Evolutionary conservation across 2,797 vertebrate species (phyloP), one percentile per base, ranked within the genome.

Genomic region (Acanthiza pusilla): DNA sequence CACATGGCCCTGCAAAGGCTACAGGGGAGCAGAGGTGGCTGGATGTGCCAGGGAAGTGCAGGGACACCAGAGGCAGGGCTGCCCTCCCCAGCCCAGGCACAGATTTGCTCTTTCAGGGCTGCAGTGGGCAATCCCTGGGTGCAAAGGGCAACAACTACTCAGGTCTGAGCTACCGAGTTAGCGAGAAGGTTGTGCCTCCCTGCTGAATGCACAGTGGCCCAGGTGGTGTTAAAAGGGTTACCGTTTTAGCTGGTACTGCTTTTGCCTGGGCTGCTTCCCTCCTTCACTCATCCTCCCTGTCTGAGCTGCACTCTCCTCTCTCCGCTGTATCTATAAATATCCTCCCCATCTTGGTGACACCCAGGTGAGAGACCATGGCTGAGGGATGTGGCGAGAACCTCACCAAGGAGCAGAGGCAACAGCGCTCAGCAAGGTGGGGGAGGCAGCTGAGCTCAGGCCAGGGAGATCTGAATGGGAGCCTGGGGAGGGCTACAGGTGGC

Each of bases 311-410:
- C 53, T 70, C 65, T 61, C 47, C 54, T 78, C 74, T 86, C 62
- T n/a, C 87, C 0, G 4, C 81, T 78, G 62, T 60, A 55, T 91
- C 86, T 92, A 86, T 66, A 94, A 93, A 95, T 84, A 86, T 70
- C 88, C 43, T 94, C 25, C 61, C 91, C 51, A 70, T 48, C 91
- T 74, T 42, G 0, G 27, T 91, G 91, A 81, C 88, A 93, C 84
- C 62, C 80, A 75, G 62, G 91, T 87, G 70, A 15, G n/a, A 83
- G 51, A 88, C 83, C 79, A 83, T 0, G 8, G 43, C 80, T 53
- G 76, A 84, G 88, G 88, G 71, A 93, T 0, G 3, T 7, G 32
- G 65, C 51, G 10, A n/a, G 79, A 53, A 61, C 5, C 43, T 87
- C 34, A 3, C 76, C 1, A 8, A 11, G 17, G 71, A 81, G 45